Evolutionary conservation across 2,113 vertebrate species (phyloP), one percentile per base, ranked within the genome.

Genomic region (Mesembrinibis cayennensis): DNA sequence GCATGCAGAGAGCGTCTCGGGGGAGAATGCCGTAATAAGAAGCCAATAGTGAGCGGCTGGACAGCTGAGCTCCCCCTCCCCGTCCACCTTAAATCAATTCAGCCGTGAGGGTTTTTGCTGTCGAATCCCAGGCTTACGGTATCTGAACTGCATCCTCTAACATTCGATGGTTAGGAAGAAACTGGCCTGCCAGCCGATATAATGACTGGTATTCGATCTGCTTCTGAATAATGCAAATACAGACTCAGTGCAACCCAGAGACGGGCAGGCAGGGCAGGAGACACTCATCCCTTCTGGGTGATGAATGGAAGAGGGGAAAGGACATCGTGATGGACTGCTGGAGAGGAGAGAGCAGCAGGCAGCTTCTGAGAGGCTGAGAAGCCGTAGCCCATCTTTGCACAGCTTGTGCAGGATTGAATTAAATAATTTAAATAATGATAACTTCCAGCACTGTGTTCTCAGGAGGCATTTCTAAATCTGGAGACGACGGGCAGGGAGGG

Each of bases 1-100:
- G 98, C 97, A 96, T 93, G 98, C 97, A 97, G 96, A 91, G 96
- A 93, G 94, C 93, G 95, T 98, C 99, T 98, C 92, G 2, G 97
- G 98, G 98, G 98, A 99, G 97, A 98, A 99, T 99, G 99, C 97
- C 95, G 99, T 99, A 98, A 99, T 99, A 97, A 94, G 98, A 98
- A 98, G 96, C 99, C 99, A 99, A 99, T 99, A 96, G 98, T 84
- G 98, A 97, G 85, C 86, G 82, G 62, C 92, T 98, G 98, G 98
- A 97, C 98, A 96, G 98, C 97, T 79, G 98, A 96, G 90, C 88
- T 95, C 91, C 93, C 93, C 98, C 94, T 94, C 95, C 91, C 90
- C 36, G 16, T 84, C 95, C 52, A 56, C 94, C 97, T 97, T 92
- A 84, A 79, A 91, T 92, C 97, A 87, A 81, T 45, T 87, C 95